Percentiles rank a stretch among this genome's conserved stretches.
These are phyloP conservation scores for Xiphophorus couchianus DNA, from an alignment of 2,113 vertebrate species.

Conservation along the genomic window DNA sequence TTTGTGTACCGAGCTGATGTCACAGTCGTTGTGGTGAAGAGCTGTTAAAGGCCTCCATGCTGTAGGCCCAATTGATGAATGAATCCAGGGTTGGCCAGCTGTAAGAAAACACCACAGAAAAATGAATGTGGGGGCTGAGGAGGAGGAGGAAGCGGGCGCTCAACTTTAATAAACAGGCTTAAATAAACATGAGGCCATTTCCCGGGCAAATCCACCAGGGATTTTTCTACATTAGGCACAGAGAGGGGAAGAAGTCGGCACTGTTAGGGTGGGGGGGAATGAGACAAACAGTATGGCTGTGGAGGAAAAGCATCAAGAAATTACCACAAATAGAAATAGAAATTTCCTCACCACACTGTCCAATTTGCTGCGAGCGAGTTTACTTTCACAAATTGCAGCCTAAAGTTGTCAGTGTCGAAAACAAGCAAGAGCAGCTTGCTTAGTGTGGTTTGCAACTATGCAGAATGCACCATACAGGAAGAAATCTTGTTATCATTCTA, in stretches of 20 bases:
- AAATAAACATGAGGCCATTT: conserved; percentile 78
- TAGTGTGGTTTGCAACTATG: conserved; percentile 30
- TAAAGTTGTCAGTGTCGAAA: conserved; percentile 33
- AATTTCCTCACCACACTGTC: conserved; percentile 33
- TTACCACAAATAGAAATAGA: conserved; percentile 30
- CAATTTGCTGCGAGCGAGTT: conserved; percentile 45
- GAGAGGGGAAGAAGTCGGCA: conserved; percentile 16
- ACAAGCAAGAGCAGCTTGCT: conserved; percentile 32
- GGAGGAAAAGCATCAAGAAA: conserved; percentile 29
- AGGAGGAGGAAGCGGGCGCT: conserved; percentile 44
- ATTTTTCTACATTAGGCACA: conserved; percentile 41
- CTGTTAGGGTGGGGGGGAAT: not conserved
- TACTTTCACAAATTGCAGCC: conserved; percentile 39
- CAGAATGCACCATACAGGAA: conserved; percentile 13
- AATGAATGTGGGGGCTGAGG: conserved; percentile 39
- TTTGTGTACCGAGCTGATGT: conserved; percentile 66
- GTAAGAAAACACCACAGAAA: conserved; percentile 56
- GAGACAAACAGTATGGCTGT: conserved; percentile 28
- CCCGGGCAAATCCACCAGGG: conserved; percentile 40
- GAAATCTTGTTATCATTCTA: conserved; percentile 35
- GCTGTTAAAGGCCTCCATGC: conserved; percentile 47
- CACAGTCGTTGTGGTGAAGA: conserved; percentile 64
- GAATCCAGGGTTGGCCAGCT: conserved; percentile 46
- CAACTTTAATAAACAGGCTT: conserved; percentile 48
- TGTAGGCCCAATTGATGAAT: conserved; percentile 64